Conservation (phyloP, 1,140 invertebrate genomes). For the Lordiphosa mommai region DNA sequence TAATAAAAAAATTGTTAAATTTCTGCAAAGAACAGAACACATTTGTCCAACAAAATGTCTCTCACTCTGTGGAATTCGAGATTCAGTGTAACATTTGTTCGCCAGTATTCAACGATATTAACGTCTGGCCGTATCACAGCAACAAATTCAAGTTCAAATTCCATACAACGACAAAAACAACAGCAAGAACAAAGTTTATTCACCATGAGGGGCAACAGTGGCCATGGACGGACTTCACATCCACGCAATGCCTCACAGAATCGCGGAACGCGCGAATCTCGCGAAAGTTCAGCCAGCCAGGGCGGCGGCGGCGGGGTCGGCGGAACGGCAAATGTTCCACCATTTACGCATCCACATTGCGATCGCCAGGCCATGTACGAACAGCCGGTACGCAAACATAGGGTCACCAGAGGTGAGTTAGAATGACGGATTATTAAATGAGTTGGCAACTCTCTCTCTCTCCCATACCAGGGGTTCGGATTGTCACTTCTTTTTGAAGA, state of each 20-base stretch:
- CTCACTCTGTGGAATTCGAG: constrained; percentile 61
- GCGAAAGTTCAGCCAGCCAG: not conserved
- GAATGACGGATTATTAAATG: not conserved
- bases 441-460: constrained; percentile 13
- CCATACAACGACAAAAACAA: constrained; percentile 13
- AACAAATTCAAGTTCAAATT: constrained; percentile 17
- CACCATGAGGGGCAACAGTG: not conserved
- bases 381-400: constrained; percentile 37
- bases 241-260: no score
- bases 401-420: constrained; percentile 44
- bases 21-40: constrained; percentile 5
- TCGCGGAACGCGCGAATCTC: not conserved
- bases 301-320: not conserved
- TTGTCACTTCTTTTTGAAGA: no score
- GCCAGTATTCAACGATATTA: constrained; percentile 62
- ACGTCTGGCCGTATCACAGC: constrained; percentile 34
- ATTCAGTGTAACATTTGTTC: constrained; percentile 52
- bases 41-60: constrained; percentile 33
- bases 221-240: no score
- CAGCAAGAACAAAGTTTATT: constrained; percentile 11
- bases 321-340: constrained; percentile 14
- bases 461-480: no score
- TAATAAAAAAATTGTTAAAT: constrained; percentile 39
- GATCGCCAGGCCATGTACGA: constrained; percentile 54
- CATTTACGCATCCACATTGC: constrained; percentile 53